These are phyloP conservation scores for Himalopsyche kuldschensis DNA, from an alignment of 2,888 invertebrate species.

Conservation along the genomic window DNA sequence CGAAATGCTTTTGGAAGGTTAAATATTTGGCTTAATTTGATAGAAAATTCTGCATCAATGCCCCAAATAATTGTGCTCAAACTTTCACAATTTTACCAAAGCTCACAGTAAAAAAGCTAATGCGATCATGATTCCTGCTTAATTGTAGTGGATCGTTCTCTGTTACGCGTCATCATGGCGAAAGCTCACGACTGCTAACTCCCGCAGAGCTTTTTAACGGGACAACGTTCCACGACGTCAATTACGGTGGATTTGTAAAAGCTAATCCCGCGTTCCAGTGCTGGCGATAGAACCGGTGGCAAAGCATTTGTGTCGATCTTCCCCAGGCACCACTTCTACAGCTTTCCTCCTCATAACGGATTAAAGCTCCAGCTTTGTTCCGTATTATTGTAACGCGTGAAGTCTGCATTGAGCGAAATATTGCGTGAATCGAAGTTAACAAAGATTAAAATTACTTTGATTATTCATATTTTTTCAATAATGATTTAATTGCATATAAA, in stretches of 20 bases:
- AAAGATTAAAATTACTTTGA: no score
- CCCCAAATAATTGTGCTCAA: neutral
- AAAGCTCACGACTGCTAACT: neutral
- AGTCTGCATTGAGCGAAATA: neutral
- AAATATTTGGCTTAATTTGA: no score
- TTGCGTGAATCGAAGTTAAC: neutral
- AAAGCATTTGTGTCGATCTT: neutral
- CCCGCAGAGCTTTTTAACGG: neutral
- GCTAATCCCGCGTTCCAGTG: constrained; percentile 4
- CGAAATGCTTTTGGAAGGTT: no score
- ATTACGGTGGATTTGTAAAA: constrained; percentile 29
- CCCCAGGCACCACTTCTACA: neutral
- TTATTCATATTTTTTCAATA: no score
- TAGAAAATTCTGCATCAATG: neutral
- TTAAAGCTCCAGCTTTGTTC: neutral
- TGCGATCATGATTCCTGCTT: neutral
- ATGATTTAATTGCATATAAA: no score
- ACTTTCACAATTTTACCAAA: neutral
- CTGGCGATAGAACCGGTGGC: neutral
- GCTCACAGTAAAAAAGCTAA: neutral
- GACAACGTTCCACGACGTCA: constrained; percentile 19
- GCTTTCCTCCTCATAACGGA: neutral
- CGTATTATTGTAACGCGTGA: neutral
- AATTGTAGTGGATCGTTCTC: neutral
- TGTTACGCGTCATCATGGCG: neutral